Evolutionary conservation across 2,113 vertebrate genomes (phyloP).

Genomic region (Heptranchias perlo): DNA sequence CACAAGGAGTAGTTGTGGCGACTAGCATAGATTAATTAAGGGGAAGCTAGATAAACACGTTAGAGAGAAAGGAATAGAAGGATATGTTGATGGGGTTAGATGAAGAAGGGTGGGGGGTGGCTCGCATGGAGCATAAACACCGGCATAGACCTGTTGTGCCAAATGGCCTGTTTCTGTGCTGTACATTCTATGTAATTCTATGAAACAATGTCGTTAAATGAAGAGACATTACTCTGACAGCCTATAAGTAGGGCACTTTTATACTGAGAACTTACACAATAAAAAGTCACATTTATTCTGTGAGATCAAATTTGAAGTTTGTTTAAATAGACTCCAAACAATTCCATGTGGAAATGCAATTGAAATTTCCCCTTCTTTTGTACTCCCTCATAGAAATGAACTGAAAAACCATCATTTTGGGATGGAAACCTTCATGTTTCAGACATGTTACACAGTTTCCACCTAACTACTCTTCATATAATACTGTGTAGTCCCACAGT

Average conservation of each 20-base stretch:
- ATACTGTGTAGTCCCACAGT: not conserved
- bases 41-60: too few species aligned
- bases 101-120: too few species aligned
- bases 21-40: too few species aligned
- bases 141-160: too few species aligned
- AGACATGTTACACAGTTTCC: not conserved
- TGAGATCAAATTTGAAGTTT: conserved; percentile 7
- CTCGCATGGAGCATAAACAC: too few species aligned
- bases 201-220: too few species aligned
- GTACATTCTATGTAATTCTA: too few species aligned
- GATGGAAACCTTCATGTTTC: not conserved
- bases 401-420: not conserved
- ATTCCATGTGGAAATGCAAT: not conserved
- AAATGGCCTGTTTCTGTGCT: too few species aligned
- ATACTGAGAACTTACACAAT: not conserved
- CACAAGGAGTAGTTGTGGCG: too few species aligned
- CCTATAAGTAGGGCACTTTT: not conserved
- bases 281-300: not conserved
- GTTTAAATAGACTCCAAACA: not conserved
- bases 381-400: not conserved
- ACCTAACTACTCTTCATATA: not conserved
- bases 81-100: too few species aligned
- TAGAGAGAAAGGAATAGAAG: too few species aligned
- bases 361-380: not conserved
- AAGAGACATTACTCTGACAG: not conserved